Base-by-base conservation (phyloP, 2,113 vertebrate species). In the Ornithorhynchus anatinus region DNA sequence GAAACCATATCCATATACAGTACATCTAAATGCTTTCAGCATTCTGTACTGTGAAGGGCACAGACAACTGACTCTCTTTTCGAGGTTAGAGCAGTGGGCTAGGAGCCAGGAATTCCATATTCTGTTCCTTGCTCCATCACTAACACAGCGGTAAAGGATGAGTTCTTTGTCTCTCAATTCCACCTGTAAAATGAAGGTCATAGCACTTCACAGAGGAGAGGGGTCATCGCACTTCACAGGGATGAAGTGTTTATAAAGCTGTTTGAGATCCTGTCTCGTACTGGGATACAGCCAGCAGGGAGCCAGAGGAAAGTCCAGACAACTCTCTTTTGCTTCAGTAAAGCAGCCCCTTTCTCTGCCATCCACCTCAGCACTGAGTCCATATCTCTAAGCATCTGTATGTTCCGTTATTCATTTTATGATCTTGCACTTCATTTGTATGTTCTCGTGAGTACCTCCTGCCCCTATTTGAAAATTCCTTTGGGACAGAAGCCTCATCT, bases 1-100 rank as follows among this genome's bases (percentile, higher is more conserved):
- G n/a, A n/a, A n/a, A n/a, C n/a, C n/a, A 67, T 17, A 57, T 44
- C 40, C 44, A 25, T 45, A 61, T 67, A 40, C 66, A 72, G n/a
- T 50, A 76, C 66, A 3, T 53, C 47, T 70, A 48, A 45, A 54
- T 32, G 37, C 44, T 68, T 2, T 42, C 14, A 64, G 22, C 53
- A 39, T 68, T 10, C 44, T 43, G 3, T 58, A 14, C 59, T 71
- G 11, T 17, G 50, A 72, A 22, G 32, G 69, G 37, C 69, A n/a
- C 45, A 15, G n/a, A 19, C 36, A 32, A 25, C 35, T 61, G 38
- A 54, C 16, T 75, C 14, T 50, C 22, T 64, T 64, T 69, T 68
- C 58, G 45, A 25, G 10, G 25, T 50, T 50, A 10, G 10, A 31
- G n/a, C 25, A 22, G 50, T 2, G 1, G 31, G n/a, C 43, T 17